Conservation (phyloP, 2,113 vertebrate genomes). For the Pantherophis guttatus region DNA sequence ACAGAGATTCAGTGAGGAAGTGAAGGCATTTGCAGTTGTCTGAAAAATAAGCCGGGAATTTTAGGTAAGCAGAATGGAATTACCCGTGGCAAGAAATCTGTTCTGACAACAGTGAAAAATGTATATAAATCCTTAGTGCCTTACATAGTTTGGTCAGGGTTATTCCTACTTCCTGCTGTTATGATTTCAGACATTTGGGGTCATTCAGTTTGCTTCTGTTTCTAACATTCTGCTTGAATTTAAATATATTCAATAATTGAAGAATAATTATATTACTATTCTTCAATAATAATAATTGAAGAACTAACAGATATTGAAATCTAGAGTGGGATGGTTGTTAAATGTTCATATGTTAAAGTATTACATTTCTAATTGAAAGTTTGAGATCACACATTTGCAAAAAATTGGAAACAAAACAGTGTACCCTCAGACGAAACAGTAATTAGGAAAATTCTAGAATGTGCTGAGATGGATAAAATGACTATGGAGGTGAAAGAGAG, state of each 20-base stretch:
- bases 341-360: not conserved
- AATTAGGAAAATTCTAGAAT: too few relatives aligned
- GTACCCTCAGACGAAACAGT: too few relatives aligned
- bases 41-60: conserved; percentile 60
- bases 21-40: conserved; percentile 53
- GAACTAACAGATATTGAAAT: not conserved
- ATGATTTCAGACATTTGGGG: not conserved
- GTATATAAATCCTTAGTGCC: conserved; percentile 51
- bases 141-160: not conserved
- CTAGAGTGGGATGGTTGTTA: not conserved
- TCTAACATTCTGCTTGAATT: not conserved
- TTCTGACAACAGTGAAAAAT: conserved; percentile 26
- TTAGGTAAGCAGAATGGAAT: conserved; percentile 59
- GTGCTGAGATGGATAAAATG: too few relatives aligned
- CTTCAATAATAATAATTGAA: not conserved
- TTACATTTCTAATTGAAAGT: not conserved
- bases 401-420: too few relatives aligned
- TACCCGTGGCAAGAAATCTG: conserved; percentile 53
- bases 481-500: too few relatives aligned
- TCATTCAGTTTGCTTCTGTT: not conserved
- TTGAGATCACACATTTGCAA: not conserved
- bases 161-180: not conserved
- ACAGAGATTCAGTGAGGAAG: conserved; percentile 46
- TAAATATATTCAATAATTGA: not conserved
- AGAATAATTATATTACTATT: too few relatives aligned